A percentile compares a stretch with the other conserved stretches of the same genome.
These are phyloP conservation scores for Orthosia gracilis DNA, from an alignment of 2,888 invertebrate species.

Conservation along the genomic window DNA sequence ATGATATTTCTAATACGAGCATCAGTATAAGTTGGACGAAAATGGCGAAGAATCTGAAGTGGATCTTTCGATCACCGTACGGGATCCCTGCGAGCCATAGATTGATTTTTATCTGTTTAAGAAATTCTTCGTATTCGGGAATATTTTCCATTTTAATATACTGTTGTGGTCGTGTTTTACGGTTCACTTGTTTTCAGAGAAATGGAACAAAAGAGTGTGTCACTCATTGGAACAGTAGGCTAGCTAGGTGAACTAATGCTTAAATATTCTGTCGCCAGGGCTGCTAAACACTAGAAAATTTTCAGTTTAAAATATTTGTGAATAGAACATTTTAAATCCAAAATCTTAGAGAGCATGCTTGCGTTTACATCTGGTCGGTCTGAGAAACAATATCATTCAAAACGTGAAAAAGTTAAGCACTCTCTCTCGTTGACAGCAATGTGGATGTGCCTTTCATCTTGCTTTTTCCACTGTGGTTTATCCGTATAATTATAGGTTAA, in stretches of 20 bases:
- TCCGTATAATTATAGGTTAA: background rate
- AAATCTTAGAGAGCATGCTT: background rate
- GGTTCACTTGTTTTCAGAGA: background rate
- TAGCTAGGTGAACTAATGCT: background rate
- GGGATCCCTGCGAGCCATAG: constrained; percentile 78
- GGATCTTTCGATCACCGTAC: constrained; percentile 68
- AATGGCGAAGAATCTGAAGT: constrained; percentile 70
- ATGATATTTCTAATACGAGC: constrained; percentile 71
- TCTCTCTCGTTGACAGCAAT: background rate
- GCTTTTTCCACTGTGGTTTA: background rate
- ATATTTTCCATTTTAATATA: constrained; percentile 68
- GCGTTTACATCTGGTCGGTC: background rate
- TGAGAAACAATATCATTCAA: background rate
- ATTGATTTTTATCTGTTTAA: constrained; percentile 77
- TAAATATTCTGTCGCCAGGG: constrained; percentile 30
- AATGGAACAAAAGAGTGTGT: background rate
- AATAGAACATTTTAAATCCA: background rate
- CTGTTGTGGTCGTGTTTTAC: background rate
- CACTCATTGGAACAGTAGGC: background rate
- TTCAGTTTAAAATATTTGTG: background rate
- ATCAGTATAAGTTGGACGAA: constrained; percentile 66
- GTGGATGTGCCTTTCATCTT: background rate
- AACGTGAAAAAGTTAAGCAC: background rate
- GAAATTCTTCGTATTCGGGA: constrained; percentile 77
- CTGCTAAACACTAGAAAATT: background rate